Conservation (phyloP, 2,888 invertebrate genomes). For the Ypsolopha scabrella region DNA sequence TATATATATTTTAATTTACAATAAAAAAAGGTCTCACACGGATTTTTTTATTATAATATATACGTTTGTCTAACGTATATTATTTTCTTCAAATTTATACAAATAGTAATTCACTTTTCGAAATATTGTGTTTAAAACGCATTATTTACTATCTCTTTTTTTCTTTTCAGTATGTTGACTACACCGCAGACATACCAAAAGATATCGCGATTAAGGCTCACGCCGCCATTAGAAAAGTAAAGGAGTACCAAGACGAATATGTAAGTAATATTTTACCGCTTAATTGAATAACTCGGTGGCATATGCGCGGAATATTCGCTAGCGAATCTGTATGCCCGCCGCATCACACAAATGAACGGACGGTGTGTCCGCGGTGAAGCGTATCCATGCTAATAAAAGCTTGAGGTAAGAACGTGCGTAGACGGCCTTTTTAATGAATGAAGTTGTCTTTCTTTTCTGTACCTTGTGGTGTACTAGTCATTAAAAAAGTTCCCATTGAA, state of each 20-base stretch:
- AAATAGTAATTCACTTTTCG: not conserved
- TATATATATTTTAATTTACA: no score
- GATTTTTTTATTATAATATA: no score
- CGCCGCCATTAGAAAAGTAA: slow-evolving; percentile 29
- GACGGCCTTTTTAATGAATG: slow-evolving; percentile 22
- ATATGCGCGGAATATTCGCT: slow-evolving; percentile 40
- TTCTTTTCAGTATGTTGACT: slow-evolving; percentile 33
- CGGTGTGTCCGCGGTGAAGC: slow-evolving; percentile 35
- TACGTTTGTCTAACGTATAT: no score
- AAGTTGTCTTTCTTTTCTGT: slow-evolving; percentile 7
- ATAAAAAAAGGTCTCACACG: no score
- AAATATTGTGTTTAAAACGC: not conserved
- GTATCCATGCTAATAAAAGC: not conserved
- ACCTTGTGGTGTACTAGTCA: no score
- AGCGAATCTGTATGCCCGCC: slow-evolving; percentile 58
- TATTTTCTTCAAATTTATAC: no score
- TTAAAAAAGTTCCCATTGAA: slow-evolving; percentile 20
- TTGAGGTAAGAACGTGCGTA: not conserved
- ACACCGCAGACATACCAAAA: slow-evolving; percentile 30
- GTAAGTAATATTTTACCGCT: slow-evolving; percentile 38
- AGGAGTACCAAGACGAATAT: slow-evolving; percentile 43
- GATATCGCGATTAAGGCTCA: slow-evolving; percentile 39
- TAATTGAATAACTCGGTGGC: slow-evolving; percentile 36
- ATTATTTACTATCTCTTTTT: slow-evolving; percentile 4
- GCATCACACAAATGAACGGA: slow-evolving; percentile 65